phyloP scores from a whole-genome alignment of 2,888 invertebrate species.

The Callyntrura sp. region DNA sequence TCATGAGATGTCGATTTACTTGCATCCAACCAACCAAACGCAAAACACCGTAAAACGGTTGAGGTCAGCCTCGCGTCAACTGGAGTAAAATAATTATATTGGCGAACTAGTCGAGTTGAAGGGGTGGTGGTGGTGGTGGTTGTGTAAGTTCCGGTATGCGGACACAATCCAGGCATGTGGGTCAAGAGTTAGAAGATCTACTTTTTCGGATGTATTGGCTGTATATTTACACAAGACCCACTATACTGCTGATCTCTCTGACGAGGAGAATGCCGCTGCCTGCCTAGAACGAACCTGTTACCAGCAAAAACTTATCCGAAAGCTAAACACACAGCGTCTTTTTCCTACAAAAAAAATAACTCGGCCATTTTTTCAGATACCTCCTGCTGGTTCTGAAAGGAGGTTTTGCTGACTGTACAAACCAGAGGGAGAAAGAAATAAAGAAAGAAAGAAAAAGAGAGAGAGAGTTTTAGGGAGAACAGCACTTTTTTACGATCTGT shows the following conservation, averaged over 20 bases:
- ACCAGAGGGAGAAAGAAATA: not conserved
- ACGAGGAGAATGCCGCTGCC: not conserved
- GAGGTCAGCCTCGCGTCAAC: constrained; percentile 36
- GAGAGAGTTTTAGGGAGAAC: not conserved
- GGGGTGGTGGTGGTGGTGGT: not conserved
- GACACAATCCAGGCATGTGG: not conserved
- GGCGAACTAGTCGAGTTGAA: constrained; percentile 21
- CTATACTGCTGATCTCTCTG: not conserved
- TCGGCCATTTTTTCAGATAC: not conserved
- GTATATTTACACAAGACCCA: not conserved
- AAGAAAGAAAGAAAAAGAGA: not conserved
- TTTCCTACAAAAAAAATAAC: not conserved
- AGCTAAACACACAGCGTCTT: not conserved
- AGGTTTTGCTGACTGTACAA: not conserved
- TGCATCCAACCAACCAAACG: not conserved
- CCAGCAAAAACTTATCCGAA: not conserved
- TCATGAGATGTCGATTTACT: constrained; percentile 16
- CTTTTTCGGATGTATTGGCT: not conserved
- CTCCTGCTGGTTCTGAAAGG: constrained; percentile 11
- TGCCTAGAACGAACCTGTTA: not conserved
- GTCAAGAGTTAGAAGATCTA: not conserved
- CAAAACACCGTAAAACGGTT: not conserved
- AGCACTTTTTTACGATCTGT: constrained; percentile 60
- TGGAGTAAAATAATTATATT: not conserved
- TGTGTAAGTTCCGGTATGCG: not conserved